A percentile compares a stretch with the other conserved stretches of the same genome.
Evolutionary conservation across 2,888 invertebrate species (phyloP).

Genomic region (Ramazzottius varieornatus): DNA sequence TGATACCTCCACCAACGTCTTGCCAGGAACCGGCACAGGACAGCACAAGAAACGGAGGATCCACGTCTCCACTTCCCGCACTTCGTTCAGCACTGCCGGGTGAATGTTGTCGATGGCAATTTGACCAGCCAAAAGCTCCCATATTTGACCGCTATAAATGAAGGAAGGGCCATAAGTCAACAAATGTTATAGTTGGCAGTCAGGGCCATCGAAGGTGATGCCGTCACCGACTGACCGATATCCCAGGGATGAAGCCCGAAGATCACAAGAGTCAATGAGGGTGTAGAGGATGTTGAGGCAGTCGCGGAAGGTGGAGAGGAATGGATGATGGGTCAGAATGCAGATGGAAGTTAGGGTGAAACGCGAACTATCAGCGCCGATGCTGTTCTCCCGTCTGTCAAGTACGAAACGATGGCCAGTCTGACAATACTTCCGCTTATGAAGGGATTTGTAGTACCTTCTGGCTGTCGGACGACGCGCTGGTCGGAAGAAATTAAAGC

Average conservation of each 20-base stretch:
- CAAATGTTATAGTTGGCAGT: neutral
- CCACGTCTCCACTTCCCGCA: constrained; percentile 96
- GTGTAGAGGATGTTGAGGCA: constrained; percentile 81
- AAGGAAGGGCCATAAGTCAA: neutral
- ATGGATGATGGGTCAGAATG: constrained; percentile 92
- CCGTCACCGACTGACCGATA: neutral
- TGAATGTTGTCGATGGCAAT: constrained; percentile 23
- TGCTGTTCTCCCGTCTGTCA: neutral
- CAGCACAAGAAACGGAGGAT: constrained; percentile 77
- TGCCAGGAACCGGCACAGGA: constrained; percentile 90
- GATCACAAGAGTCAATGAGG: constrained; percentile 89
- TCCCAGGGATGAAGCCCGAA: constrained; percentile 36
- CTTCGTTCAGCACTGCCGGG: constrained; percentile 63
- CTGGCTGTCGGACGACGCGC: constrained; percentile 13
- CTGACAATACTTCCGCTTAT: no score
- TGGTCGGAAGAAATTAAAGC: constrained; percentile 89
- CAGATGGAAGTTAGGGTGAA: constrained; percentile 67
- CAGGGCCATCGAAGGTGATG: no score
- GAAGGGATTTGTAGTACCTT: no score
- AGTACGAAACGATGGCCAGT: no score
- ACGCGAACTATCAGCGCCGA: neutral
- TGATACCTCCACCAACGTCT: constrained; percentile 45
- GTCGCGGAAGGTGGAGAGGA: constrained; percentile 92
- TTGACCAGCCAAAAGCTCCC: constrained; percentile 58
- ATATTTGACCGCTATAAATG: constrained; percentile 67